Conservation (phyloP, 2,888 invertebrate genomes). For the Cosmia pyralina region DNA sequence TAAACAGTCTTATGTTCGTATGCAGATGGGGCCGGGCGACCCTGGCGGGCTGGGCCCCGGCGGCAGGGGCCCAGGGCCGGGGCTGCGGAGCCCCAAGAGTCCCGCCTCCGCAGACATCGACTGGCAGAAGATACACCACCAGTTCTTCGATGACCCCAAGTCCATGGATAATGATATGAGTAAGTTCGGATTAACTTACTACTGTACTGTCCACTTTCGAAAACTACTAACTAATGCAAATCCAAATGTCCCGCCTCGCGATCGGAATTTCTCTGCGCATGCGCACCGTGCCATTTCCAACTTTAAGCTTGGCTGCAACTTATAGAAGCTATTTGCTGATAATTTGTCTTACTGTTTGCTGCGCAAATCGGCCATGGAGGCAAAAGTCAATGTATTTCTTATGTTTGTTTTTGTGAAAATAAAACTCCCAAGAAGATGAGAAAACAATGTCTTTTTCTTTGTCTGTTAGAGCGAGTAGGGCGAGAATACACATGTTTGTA, state of each 20-base stretch:
- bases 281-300: no score
- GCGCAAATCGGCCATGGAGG: background rate
- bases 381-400: background rate
- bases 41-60: constrained; percentile 84
- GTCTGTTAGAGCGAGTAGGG: no score
- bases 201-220: no score
- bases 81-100: constrained; percentile 84
- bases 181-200: constrained; percentile 64
- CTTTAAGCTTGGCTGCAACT: background rate
- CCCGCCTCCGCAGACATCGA: constrained; percentile 92
- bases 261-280: no score
- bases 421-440: background rate
- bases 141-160: constrained; percentile 94
- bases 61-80: constrained; percentile 71
- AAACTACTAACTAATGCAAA: no score
- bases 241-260: no score
- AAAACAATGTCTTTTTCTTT: background rate
- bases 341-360: background rate
- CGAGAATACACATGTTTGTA: no score
- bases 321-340: no score
- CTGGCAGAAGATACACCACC: constrained; percentile 97
- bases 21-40: constrained; percentile 87
- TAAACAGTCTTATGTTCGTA: constrained; percentile 44
- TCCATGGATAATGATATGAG: constrained; percentile 89
- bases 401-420: background rate